Base-by-base conservation (phyloP, 1,140 invertebrate species). In the Eueides isabella region DNA sequence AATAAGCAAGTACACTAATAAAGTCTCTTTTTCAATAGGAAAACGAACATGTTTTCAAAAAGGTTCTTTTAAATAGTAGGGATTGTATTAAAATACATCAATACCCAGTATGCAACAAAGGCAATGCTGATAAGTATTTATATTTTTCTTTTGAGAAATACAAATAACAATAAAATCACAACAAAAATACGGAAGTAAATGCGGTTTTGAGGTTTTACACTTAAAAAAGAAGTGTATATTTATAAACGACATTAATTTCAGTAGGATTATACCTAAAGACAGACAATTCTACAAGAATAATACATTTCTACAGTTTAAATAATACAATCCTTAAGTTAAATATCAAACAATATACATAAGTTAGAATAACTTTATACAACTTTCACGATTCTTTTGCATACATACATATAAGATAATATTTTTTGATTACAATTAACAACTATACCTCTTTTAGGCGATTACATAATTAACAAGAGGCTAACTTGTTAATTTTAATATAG, bases 151-250 rank as follows among this genome's bases (percentile, higher is more conserved):
- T 62, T 78, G 31, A 68, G 78, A 75, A 68, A 74, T 72, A 63
- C 31, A 76, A 68, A 72, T 19, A 77, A 80, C 70, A 79, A 78
- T 85, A 69, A 81, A 88, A 87, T 90, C 84, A 86, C 80, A 87
- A 90, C 79, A 85, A 84, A 84, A 85, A 77, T 81, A 79, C 68
- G 82, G 83, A 88, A 83, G 69, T 75, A 72, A 67, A 70, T 90
- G 88, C 38, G 86, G 86, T 85, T 88, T 87, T 75, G 81, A 69
- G 86, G 81, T 81, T 87, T 82, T 80, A 78, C 68, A 74, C 74
- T 82, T 80, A 82, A 76, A 77, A 76, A 68, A 76, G 23, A 30
- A 63, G 63, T 31, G 23, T 71, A 64, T 71, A 31, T 55, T 19
- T 62, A 33, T 62, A 35, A 61, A 55, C 65, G 44, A 30, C 55